Base-by-base conservation (phyloP, 2,888 invertebrate genomes). In the Vesta saturnalis region DNA sequence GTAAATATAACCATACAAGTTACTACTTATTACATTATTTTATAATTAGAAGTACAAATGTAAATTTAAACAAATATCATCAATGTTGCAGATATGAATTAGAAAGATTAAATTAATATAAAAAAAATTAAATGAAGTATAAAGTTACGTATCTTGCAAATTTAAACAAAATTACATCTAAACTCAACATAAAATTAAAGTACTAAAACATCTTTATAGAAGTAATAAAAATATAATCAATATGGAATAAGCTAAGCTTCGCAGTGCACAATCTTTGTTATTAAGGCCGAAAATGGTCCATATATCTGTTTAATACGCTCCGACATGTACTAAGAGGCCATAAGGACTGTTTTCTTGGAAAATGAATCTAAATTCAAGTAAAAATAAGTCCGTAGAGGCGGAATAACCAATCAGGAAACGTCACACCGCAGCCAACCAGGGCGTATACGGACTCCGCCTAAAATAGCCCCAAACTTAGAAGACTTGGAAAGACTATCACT, bases 251-350 rank as follows among this genome's bases (percentile, higher is more conserved):
- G 79, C 78, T 74, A 67, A 68, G 67, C 68, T 68, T 56, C 49
- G 60, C 59, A 57, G 56, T 55, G 64, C 61, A 58, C 55, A 61
- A 57, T 57, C 70, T 73, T 65, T 68, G 74, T 78, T 79, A 78
- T 79, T 79, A 80, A 77, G 78, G 78, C 73, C 75, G 71, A 75
- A 75, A 77, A 79, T 78, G 74, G 78, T 72, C 78, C 77, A 76
- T 78, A 80, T 76, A 79, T 79, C 76, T 76, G 76, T 76, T 77
- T 83, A 83, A 83, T 83, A 77, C 76, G 73, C 76, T 74, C 80
- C 78, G 83, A 83, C 82, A 82, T 79, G 77, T 82, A 82, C 80
- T 83, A 77, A 83, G 77, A 76, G 80, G 75, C 77, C 77, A 83
- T 83, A 82, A 83, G 81, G 79, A 81, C 74, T 71, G 67, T 69